A percentile compares a stretch with the other conserved stretches of the same genome.
phyloP scores from a whole-genome alignment of 2,113 vertebrate genomes.

The Cyrtonyx montezumae region DNA sequence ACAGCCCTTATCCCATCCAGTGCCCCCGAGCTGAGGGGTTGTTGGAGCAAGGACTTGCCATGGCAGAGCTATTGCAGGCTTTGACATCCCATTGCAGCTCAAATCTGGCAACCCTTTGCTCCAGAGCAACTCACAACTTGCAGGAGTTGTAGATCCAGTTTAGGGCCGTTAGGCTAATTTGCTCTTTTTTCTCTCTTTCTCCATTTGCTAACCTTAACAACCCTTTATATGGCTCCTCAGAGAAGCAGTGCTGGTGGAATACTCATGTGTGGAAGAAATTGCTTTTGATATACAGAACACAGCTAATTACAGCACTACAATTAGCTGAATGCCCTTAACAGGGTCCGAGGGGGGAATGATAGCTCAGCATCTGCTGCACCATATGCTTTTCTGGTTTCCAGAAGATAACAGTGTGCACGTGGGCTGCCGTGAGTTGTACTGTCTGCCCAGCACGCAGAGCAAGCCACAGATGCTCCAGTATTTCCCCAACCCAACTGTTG shows the following conservation, averaged over 20 bases:
- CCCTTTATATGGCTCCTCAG: not conserved
- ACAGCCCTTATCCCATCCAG: fast-evolving
- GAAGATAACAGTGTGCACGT: constrained; percentile 30
- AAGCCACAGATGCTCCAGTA: not conserved
- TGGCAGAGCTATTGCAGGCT: not conserved
- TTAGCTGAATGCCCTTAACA: constrained; percentile 59
- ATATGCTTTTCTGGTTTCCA: constrained; percentile 61
- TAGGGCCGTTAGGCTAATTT: constrained; percentile 12
- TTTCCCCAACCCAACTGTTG: not conserved
- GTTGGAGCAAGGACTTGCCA: not conserved
- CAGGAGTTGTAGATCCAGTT: not conserved
- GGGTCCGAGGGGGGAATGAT: constrained; percentile 29
- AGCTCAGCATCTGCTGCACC: constrained; percentile 55
- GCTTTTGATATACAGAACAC: constrained; percentile 21
- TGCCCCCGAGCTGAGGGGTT: not conserved
- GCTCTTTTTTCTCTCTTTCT: not conserved
- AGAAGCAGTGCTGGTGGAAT: constrained; percentile 14
- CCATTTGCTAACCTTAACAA: constrained; percentile 35
- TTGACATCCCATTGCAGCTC: not conserved
- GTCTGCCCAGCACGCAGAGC: constrained; percentile 32
- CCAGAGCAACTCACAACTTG: not conserved
- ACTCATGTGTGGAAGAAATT: not conserved
- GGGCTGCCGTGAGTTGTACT: not conserved
- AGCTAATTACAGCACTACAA: constrained; percentile 47
- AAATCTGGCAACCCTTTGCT: not conserved